phyloP scores from a whole-genome alignment of 2,113 vertebrate species.

The Cranoglanis bouderius region DNA sequence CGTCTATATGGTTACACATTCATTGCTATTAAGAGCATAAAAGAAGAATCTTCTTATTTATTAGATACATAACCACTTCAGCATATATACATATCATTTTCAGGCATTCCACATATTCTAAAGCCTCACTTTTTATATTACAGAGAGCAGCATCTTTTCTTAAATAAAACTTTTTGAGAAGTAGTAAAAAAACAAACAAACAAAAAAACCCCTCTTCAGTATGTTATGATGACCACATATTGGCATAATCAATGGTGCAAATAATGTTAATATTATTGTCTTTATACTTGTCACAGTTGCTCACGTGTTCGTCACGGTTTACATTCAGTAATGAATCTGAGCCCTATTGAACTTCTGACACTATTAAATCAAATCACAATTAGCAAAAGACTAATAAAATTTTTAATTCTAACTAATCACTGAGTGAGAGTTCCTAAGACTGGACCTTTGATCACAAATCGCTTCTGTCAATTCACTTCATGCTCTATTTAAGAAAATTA shows the following conservation, averaged over 20 bases:
- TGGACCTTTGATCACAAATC: conserved; percentile 1
- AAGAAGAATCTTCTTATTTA: conserved; percentile 22
- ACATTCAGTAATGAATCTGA: conserved; percentile 71
- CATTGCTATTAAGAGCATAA: conserved; percentile 64
- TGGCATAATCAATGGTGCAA: conserved; percentile 54
- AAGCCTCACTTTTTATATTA: conserved; percentile 45
- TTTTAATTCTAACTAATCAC: not conserved
- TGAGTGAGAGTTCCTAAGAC: not conserved
- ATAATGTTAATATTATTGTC: conserved; percentile 61
- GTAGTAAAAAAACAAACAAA: no score
- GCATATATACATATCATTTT: conserved; percentile 45
- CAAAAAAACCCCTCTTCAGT: conserved; percentile 28
- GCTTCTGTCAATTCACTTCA: conserved; percentile 47
- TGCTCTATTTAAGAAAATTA: conserved; percentile 52
- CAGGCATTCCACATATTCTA: conserved; percentile 42
- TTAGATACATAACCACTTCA: conserved; percentile 59
- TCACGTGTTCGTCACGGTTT: conserved; percentile 68
- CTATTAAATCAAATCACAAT: conserved; percentile 42
- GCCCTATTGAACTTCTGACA: conserved; percentile 62
- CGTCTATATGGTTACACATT: conserved; percentile 66
- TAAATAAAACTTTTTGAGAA: conserved; percentile 33
- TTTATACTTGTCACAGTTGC: conserved; percentile 51
- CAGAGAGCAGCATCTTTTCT: conserved; percentile 53
- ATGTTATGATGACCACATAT: conserved; percentile 44
- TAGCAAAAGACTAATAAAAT: conserved; percentile 5